Evolutionary conservation across 2,888 invertebrate genomes (phyloP).

Genomic region (Agriotes lineatus): DNA sequence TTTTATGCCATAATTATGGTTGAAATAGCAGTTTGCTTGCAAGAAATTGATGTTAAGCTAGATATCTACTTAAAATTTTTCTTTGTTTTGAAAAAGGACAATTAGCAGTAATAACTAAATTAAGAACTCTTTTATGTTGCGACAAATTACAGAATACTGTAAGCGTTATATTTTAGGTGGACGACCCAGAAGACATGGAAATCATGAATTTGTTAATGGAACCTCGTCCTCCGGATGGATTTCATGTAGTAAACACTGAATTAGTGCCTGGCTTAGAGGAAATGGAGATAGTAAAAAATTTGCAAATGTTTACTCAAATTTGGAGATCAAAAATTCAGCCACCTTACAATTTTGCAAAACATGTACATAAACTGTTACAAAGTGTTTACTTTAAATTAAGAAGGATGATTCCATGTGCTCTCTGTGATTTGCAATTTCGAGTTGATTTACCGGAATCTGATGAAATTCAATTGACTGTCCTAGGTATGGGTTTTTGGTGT

Average conservation of each 20-base stretch:
- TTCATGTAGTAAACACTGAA: conserved; percentile 85
- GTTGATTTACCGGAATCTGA: conserved; percentile 90
- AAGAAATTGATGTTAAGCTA: too few relatives aligned
- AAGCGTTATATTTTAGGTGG: too few relatives aligned
- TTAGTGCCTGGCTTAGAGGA: conserved; percentile 79
- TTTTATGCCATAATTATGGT: too few relatives aligned
- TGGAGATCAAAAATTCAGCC: conserved; percentile 75
- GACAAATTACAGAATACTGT: too few relatives aligned
- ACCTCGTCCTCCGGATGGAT: conserved; percentile 79
- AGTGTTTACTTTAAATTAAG: conserved; percentile 91
- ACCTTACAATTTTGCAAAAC: conserved; percentile 65
- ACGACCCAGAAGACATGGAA: conserved; percentile 86
- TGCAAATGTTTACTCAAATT: conserved; percentile 90
- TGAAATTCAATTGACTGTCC: conserved; percentile 72
- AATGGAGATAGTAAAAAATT: conserved; percentile 75
- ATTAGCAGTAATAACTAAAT: too few relatives aligned
- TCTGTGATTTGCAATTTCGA: conserved; percentile 84
- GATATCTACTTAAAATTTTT: too few relatives aligned
- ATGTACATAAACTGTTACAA: conserved; percentile 74
- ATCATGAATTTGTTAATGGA: conserved; percentile 81
- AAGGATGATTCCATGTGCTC: conserved; percentile 87
- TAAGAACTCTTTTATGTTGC: too few relatives aligned
- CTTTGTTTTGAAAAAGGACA: too few relatives aligned
- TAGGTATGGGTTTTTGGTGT: conserved; percentile 66
- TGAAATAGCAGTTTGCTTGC: too few relatives aligned